Percentiles rank a stretch among this genome's conserved stretches.
Conservation (phyloP, 2,888 invertebrate species). For the Diadegma fenestrale region DNA sequence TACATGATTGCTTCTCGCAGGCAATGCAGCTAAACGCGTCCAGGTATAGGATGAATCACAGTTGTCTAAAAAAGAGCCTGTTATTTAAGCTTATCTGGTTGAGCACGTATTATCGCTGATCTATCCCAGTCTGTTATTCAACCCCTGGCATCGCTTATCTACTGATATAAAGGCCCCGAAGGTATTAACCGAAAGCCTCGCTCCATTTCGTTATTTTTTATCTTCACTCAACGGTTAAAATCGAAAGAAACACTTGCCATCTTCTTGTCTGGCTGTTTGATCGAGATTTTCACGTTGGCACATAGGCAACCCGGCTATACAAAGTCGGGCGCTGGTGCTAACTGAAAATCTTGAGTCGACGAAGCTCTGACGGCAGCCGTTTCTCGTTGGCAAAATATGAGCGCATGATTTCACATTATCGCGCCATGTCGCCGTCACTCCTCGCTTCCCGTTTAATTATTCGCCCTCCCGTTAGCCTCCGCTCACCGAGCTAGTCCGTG, state of each 20-base stretch:
- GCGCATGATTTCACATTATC: constrained; percentile 78
- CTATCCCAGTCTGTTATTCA: constrained; percentile 19
- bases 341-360: constrained; percentile 55
- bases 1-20: neutral
- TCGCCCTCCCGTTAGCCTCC: constrained; percentile 57
- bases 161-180: constrained; percentile 14
- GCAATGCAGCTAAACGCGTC: neutral
- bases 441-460: constrained; percentile 77
- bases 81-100: constrained; percentile 27
- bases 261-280: constrained; percentile 17
- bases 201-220: constrained; percentile 23
- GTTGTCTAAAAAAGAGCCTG: constrained; percentile 6
- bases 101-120: constrained; percentile 8
- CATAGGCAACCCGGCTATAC: neutral
- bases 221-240: constrained; percentile 10
- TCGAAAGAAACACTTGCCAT: constrained; percentile 29
- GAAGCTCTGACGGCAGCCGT: constrained; percentile 70
- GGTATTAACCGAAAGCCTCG: constrained; percentile 1
- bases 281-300: constrained; percentile 6
- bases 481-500: constrained; percentile 1
- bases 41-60: neutral
- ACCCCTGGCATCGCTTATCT: neutral
- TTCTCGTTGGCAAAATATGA: constrained; percentile 77
- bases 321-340: constrained; percentile 19
- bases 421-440: constrained; percentile 75